Base-by-base conservation (phyloP, 1,140 invertebrate genomes). In the Bombus affinis region DNA sequence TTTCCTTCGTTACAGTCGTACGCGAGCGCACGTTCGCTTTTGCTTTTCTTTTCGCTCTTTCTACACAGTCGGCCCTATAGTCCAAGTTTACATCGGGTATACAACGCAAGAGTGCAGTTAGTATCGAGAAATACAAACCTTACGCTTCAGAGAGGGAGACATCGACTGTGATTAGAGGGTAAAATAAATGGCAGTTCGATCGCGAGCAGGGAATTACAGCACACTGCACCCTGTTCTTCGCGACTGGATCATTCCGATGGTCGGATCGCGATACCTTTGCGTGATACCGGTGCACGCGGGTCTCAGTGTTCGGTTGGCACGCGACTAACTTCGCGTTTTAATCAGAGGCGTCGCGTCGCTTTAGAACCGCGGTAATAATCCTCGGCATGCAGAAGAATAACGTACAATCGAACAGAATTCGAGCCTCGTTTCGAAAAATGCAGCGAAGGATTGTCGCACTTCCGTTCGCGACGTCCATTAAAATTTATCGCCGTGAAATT, bases 291-390 rank as follows among this genome's bases (percentile, higher is more conserved):
- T 59, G 74, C 28, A 59, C 75, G 75, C 12, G 57, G 53, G 35
- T 32, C 28, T 28, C 39, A n/a, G 59, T 65, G 59, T 78, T 65
- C 59, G 0, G 9, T 44, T 65, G 76, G 59, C 76, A 78, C 76
- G 76, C 76, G 59, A 78, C 59, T 65, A 72, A 32, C 57, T 62
- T 75, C 10, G 44, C 37, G 53, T 77, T 62, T 57, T 57, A 62
- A 59, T n/a, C 35, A 35, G 35, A 42, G 57, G 59, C 53, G 28
- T 77, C 57, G 57, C 25, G 39, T 77, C 22, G 68, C 47, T 22
- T 53, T 53, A 53, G 32, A 22, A 39, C 13, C 25, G 5, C 35
- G 12, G 3, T 28, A 37, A 59, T 77, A 39, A 42, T 42, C 37
- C 32, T 13, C 47, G 22, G 10, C 9, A 15, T 25, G 74, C 18